Conservation (phyloP, 2,888 invertebrate species). For the Rhagonycha fulva region DNA sequence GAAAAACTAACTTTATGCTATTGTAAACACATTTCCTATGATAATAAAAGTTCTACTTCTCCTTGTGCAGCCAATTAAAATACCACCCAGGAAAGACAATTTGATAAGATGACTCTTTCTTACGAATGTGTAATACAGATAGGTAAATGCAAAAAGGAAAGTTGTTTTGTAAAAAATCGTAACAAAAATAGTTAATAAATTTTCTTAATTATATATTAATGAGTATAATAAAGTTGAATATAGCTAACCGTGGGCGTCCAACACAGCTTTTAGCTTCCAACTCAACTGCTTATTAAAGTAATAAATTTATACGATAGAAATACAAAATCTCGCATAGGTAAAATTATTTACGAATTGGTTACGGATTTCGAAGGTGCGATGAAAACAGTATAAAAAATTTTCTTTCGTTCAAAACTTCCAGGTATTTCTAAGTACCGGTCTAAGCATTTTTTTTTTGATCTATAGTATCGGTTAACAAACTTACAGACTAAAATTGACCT, state of each 20-base stretch:
- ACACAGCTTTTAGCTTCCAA: constrained; percentile 19
- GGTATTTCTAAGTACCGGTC: not conserved
- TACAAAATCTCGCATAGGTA: constrained; percentile 4
- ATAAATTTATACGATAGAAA: constrained; percentile 14
- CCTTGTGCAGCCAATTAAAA: not conserved
- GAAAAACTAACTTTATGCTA: not conserved
- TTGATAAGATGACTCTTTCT: not conserved
- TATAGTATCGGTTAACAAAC: not conserved
- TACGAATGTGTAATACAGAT: not conserved
- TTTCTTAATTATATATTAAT: constrained; percentile 21
- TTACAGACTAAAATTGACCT: not conserved
- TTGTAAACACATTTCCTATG: not conserved
- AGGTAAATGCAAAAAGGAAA: not conserved
- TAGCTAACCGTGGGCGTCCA: constrained; percentile 18
- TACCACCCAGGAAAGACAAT: not conserved
- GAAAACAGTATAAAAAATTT: not conserved
- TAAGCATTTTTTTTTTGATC: not conserved
- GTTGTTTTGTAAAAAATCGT: constrained; percentile 2
- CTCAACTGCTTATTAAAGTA: constrained; percentile 18
- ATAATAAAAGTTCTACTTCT: not conserved
- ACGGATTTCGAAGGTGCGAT: not conserved
- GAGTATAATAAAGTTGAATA: constrained; percentile 24
- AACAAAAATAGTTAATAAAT: constrained; percentile 9
- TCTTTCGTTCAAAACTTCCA: not conserved
- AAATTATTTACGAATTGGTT: not conserved